A percentile compares a stretch with the other conserved stretches of the same genome.
phyloP scores from a whole-genome alignment of 2,888 invertebrate species.

The Tachina fera region DNA sequence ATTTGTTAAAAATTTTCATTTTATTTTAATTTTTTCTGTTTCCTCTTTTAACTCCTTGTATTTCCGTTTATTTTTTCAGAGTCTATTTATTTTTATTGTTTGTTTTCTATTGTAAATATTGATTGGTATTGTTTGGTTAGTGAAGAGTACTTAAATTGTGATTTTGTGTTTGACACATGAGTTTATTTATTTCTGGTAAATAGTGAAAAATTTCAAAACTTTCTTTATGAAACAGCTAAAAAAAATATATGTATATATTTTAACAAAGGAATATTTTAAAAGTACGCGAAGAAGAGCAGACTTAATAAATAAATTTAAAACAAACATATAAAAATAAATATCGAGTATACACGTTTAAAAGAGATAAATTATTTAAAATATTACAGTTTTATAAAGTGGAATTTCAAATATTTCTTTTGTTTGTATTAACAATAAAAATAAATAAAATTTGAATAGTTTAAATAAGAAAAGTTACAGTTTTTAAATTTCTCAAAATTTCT shows the following conservation, averaged over 20 bases:
- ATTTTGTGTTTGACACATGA: constrained; percentile 70
- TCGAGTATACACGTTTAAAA: no score
- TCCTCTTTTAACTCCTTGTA: constrained; percentile 23
- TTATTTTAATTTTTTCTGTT: constrained; percentile 1
- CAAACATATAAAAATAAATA: not conserved
- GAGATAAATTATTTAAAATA: no score
- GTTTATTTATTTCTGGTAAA: constrained; percentile 38
- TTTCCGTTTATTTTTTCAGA: constrained; percentile 17
- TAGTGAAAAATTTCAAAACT: constrained; percentile 5
- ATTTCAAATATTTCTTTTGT: no score
- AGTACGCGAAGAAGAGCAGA: not conserved
- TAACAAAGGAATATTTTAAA: not conserved
- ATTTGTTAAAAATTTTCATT: constrained; percentile 4
- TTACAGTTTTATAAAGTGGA: no score
- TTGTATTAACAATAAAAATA: no score
- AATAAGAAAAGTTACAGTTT: no score
- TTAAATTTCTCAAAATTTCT: not conserved
- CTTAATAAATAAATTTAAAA: constrained; percentile 9
- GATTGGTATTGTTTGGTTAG: constrained; percentile 62
- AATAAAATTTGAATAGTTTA: no score
- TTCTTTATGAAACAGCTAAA: not conserved
- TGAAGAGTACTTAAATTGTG: constrained; percentile 64
- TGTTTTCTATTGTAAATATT: constrained; percentile 53
- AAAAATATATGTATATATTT: not conserved
- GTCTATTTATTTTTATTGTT: constrained; percentile 5